Evolutionary conservation across 2,888 invertebrate species (phyloP).

Genomic region (Xanthorhoe spadicearia): DNA sequence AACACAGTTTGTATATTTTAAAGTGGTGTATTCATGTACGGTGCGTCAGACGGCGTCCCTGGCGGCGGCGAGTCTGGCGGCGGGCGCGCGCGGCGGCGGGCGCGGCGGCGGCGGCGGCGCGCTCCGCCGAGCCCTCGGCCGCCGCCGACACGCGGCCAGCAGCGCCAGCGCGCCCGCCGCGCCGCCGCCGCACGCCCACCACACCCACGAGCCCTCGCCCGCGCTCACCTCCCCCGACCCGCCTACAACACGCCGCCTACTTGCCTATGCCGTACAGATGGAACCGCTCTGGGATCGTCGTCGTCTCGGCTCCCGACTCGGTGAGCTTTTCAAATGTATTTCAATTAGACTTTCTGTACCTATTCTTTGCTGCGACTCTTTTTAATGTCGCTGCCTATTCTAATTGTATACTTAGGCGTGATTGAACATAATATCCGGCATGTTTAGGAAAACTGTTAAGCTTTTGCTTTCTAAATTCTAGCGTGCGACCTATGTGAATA

Average conservation of each 20-base stretch:
- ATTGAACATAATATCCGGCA: not conserved
- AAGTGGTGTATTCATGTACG: constrained; percentile 73
- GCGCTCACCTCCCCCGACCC: constrained; percentile 45
- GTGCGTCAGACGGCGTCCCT: constrained; percentile 74
- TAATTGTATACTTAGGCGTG: not conserved
- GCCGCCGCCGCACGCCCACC: constrained; percentile 48
- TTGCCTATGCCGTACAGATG: constrained; percentile 37
- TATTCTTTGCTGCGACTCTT: no score
- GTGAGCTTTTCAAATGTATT: not conserved
- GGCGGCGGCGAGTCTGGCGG: constrained; percentile 63
- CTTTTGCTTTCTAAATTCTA: not conserved
- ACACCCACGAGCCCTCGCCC: constrained; percentile 46
- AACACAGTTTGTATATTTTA: constrained; percentile 61
- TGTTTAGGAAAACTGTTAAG: not conserved
- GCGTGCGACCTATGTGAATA: not conserved
- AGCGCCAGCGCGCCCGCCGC: constrained; percentile 60
- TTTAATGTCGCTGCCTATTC: not conserved
- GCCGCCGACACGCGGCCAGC: constrained; percentile 52
- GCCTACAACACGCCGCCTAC: constrained; percentile 57
- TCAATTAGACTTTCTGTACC: no score
- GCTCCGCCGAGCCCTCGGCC: constrained; percentile 52
- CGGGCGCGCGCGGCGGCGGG: constrained; percentile 75
- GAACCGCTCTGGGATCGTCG: constrained; percentile 30
- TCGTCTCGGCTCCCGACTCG: constrained; percentile 34
- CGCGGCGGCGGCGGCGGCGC: constrained; percentile 72